phyloP scores from a whole-genome alignment of 1,140 invertebrate species.

The Dendrolimus kikuchii region DNA sequence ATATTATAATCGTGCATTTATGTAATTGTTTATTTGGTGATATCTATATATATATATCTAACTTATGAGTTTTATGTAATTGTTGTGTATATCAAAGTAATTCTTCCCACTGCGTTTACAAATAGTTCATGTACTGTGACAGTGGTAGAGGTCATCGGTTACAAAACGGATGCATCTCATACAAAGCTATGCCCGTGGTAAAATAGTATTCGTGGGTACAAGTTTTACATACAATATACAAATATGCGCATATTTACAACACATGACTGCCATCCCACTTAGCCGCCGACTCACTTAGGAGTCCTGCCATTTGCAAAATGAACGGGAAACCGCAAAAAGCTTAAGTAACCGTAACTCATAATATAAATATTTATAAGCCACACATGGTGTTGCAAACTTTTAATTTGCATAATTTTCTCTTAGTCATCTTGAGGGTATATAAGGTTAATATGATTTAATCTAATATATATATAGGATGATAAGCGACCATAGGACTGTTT shows the following conservation, averaged over 20 bases:
- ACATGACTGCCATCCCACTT: slow-evolving; percentile 23
- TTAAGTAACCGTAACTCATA: not conserved
- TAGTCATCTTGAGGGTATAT: too few species aligned
- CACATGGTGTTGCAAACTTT: slow-evolving; percentile 10
- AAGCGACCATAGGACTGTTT: too few species aligned
- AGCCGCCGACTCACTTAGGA: slow-evolving; percentile 7
- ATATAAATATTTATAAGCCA: slow-evolving; percentile 2
- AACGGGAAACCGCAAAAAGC: not conserved
- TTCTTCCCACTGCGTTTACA: too few species aligned
- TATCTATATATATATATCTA: too few species aligned
- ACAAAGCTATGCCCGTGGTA: slow-evolving; percentile 1
- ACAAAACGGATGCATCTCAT: slow-evolving; percentile 35
- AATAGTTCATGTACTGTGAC: too few species aligned
- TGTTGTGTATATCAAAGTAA: too few species aligned
- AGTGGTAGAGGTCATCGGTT: slow-evolving; percentile 37
- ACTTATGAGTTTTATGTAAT: too few species aligned
- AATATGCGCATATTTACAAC: slow-evolving; percentile 50
- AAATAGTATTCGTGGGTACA: slow-evolving; percentile 10
- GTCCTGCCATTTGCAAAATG: slow-evolving; percentile 32
- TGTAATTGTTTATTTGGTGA: too few species aligned
- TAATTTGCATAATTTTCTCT: not conserved
- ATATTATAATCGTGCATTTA: too few species aligned
- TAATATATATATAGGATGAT: too few species aligned
- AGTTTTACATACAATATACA: slow-evolving; percentile 55
- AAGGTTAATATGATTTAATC: too few species aligned